Base-by-base conservation (phyloP, 2,113 vertebrate genomes). In the Felis catus region DNA sequence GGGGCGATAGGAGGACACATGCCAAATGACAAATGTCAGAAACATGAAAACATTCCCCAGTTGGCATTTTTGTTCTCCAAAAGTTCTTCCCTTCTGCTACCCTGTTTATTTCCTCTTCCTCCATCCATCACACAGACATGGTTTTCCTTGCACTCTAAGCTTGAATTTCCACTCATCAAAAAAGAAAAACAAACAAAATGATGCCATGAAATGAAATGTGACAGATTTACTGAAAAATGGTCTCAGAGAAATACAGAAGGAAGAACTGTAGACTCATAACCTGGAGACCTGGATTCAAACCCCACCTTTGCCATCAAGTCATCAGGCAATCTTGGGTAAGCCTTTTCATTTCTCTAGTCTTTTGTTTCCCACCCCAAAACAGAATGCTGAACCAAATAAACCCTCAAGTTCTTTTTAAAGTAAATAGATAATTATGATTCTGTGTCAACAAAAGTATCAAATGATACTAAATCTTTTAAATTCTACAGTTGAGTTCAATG, bases 371-470 rank as follows among this genome's bases (percentile, higher is more conserved):
- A 33, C 21, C 1, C 25, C 39, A 14, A 76, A 90, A 65, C 15
- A 58, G 51, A 48, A 36, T n/a, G 13, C 10, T 63, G 8, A 86
- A n/a, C 33, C 23, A 86, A 79, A 96, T 36, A 70, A 91, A 70
- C 5, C 45, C 10, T 58, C 68, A 86, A 21, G 5, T 51, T 92
- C 29, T 89, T 89, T 89, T 29, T 1, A 76, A 86, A 80, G 18
- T 41, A 36, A 91, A 66, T 55, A 25, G 18, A 58, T 80, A 92
- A 83, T 91, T 51, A 61, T 66, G 73, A 83, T 76, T 87, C 55
- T 95, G 4, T 78, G 85, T 71, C 85, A 96, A 73, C 7, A 8
- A 90, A 95, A 95, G 7, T 82, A 92, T 82, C 82, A 90, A 89
- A 55, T 82, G 19, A 87, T 68, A 88, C 15, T 61, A 83, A 41